Evolutionary conservation across 2,113 vertebrate genomes (phyloP), one percentile per base, ranked within the genome.

Genomic region (Odontophorus gujanensis): DNA sequence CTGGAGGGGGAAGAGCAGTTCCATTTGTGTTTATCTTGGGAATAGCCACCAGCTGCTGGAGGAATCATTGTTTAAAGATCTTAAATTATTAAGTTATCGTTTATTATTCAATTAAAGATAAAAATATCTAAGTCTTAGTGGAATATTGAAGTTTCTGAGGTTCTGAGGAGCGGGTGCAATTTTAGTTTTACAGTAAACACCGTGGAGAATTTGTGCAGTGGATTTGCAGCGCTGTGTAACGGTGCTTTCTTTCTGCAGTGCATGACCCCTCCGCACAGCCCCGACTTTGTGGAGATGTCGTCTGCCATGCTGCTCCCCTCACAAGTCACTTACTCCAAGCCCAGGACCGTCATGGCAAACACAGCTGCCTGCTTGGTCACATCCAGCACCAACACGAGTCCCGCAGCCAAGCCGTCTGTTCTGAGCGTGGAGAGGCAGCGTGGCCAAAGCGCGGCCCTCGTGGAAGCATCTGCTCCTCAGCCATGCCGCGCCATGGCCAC

Each of bases 211-310:
- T 20, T 20, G 9, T 50, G 67, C 36, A 28, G 0, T n/a, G 65
- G 32, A 38, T 34, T 55, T 30, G 18, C 48, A 42, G 34, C 47
- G 59, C 25, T 71, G 7, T 50, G 3, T 57, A 36, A 45, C 9
- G 21, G 36, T 92, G 48, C 75, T 85, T 63, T 93, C 38, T 69
- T 66, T 81, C 95, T 82, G 18, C 95, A 99, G 99, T 99, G 99
- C 85, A 99, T 99, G 98, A 99, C 99, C 72, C 99, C 99, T 34
- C 99, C 99, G 36, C 99, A 99, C 96, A 99, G 99, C 96, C 99
- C 99, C 7, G 99, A 98, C 92, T 98, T 98, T 6, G 58, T 95
- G 1, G 99, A 99, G 93, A 96, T 98, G 6, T 96, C 97, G 2
- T 91, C 97, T 10, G 96, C 97, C 8, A 79, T 94, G 21, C 93